Base-by-base conservation (phyloP, 2,113 vertebrate species). In the Mustela lutreola region DNA sequence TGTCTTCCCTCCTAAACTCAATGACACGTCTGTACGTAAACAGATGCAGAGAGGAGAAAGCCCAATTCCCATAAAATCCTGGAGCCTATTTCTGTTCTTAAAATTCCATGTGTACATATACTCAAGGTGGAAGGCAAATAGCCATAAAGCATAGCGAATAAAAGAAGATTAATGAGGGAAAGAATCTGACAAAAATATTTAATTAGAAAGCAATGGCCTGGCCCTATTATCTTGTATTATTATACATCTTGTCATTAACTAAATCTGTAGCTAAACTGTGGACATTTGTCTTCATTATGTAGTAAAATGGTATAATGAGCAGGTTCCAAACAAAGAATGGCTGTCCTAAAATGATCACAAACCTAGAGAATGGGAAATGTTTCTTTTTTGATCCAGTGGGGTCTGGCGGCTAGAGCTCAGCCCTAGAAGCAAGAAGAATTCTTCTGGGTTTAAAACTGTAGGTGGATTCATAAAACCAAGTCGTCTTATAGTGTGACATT, bases 251-350 rank as follows among this genome's bases (percentile, higher is more conserved):
- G 98, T 98, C 98, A 98, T 98, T 98, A 98, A 87, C 97, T 92
- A 98, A 98, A 99, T 98, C 98, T 98, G 98, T 98, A 98, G 98
- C 98, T 99, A 98, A 98, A 99, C 98, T 97, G 97, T 98, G 98
- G 97, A 83, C 98, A 98, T 99, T 98, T 98, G 98, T 99, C 98
- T 99, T 99, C 98, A 98, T 99, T 99, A 98, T 91, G 93, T 33
- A 31, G 95, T 90, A 98, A 98, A 98, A 98, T 63, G 45, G 73
- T 95, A 79, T 98, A 98, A 99, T 98, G 97, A 98, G 98, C 97
- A 98, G 98, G 87, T 98, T 98, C 98, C 96, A 98, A 98, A 98
- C 98, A 98, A 95, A 18, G 91, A 97, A 96, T 96, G 97, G 98
- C 98, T 98, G 81, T 60, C 58, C 97, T 92, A 82, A 96, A 98